Evolutionary conservation across 1,140 invertebrate genomes (phyloP), one percentile per base, ranked within the genome.

Genomic region (Meloidogyne chitwoodi): DNA sequence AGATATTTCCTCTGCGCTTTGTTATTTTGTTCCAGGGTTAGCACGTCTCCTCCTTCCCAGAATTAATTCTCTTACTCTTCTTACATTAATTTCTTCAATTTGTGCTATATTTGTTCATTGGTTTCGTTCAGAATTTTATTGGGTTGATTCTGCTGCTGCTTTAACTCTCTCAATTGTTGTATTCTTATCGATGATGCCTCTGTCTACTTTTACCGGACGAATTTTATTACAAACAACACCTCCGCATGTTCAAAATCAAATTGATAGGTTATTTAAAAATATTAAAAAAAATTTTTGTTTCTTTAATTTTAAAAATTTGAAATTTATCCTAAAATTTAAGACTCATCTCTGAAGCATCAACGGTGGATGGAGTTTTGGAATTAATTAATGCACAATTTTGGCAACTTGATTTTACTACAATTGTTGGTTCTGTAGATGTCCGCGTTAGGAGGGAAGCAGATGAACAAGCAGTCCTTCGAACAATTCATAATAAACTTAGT

Each of bases 341-440:
- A 22, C 29, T 65, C 4, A 75, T 75, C 31, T 75, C 63, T 16
- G 91, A 92, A 87, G 91, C 91, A 2, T 89, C 91, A 63, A 91
- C 90, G 68, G 88, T 92, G 63, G 91, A 92, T 84, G 92, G 91
- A 29, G 91, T 92, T 38, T 84, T 92, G 16, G 91, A 92, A 84
- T 91, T 92, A 79, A 87, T 90, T 82, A 90, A 91, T 85, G 91
- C 91, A 82, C 89, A 91, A 82, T 92, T 92, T 81, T 92, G 91
- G 91, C 91, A 91, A n/a, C 82, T 92, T 19, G 91, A 91, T 68
- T 92, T 92, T 87, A 91, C 90, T 31, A 89, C 89, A 82, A 82
- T 85, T 72, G 84, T 76, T 70, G 74, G 81, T 44, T 67, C 79
- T 14, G 76, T 81, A 14, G 74, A 79, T 73, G 85, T 76, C 12